phyloP scores from a whole-genome alignment of 1,140 invertebrate species.

The Zaprionus ornatus region DNA sequence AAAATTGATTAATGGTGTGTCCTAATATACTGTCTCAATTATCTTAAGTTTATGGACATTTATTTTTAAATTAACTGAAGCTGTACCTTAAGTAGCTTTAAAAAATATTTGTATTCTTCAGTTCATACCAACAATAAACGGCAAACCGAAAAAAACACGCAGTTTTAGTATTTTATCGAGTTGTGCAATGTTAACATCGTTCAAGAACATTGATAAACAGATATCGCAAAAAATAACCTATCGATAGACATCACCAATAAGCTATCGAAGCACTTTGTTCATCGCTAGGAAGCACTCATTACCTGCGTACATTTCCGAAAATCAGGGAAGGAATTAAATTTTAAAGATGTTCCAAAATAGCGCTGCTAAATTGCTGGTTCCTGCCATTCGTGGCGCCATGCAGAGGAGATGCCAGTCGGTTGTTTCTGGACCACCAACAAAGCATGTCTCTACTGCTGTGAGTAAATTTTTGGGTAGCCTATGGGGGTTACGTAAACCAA shows the following conservation, averaged over 20 bases:
- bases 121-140: conserved; percentile 29
- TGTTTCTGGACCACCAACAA: conserved; percentile 74
- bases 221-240: neutral
- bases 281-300: conserved; percentile 35
- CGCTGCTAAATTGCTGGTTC: conserved; percentile 75
- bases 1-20: neutral
- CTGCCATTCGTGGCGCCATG: conserved; percentile 72
- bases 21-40: conserved; percentile 13
- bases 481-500: conserved; percentile 76
- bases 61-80: conserved; percentile 18
- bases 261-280: conserved; percentile 14
- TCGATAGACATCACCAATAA: neutral
- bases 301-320: conserved; percentile 46
- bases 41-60: conserved; percentile 1
- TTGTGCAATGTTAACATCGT: neutral
- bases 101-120: conserved; percentile 35
- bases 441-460: conserved; percentile 73
- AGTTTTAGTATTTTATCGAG: neutral
- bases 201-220: neutral
- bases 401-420: conserved; percentile 78
- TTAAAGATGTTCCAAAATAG: conserved; percentile 80
- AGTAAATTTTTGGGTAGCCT: conserved; percentile 48
- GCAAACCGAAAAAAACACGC: neutral
- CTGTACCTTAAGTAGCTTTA: conserved; percentile 30
- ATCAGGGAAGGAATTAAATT: conserved; percentile 15